Percentiles rank a stretch among this genome's conserved stretches.
Conservation (phyloP, 2,797 vertebrate species). For the Molossus alvarezi region DNA sequence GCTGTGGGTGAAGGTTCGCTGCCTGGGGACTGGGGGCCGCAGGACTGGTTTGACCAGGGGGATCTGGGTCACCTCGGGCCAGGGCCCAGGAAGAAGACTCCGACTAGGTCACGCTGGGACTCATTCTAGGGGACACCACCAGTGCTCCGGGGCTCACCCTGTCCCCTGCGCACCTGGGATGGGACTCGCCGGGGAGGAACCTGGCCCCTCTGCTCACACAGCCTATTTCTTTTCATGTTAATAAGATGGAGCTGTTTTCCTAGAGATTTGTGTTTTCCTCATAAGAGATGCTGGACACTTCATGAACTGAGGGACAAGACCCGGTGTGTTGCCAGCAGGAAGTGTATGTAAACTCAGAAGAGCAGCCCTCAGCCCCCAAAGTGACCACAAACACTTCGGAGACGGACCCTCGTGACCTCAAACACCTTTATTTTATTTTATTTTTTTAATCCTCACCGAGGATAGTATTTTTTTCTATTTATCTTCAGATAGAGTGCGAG, state of each 20-base stretch:
- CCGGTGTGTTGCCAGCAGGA: neutral
- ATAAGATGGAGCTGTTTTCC: neutral
- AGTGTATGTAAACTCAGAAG: neutral
- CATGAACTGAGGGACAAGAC: no score
- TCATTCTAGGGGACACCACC: neutral
- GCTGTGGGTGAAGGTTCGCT: neutral
- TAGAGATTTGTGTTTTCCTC: neutral
- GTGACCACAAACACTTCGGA: neutral
- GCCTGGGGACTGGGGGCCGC: neutral
- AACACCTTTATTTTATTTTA: no score
- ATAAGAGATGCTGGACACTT: neutral
- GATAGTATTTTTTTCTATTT: no score
- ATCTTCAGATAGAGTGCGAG: no score
- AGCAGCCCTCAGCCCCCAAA: neutral
- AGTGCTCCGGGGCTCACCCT: neutral
- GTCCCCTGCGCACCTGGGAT: neutral
- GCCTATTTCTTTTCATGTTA: neutral
- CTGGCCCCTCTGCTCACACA: no score
- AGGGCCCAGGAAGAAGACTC: neutral
- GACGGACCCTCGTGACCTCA: no score
- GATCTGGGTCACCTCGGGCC: neutral
- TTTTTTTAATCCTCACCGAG: no score
- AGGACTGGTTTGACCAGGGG: neutral
- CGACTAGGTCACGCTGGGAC: neutral
- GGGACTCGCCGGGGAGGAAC: neutral